Base-by-base conservation (phyloP, 2,113 vertebrate genomes). In the Hucho hucho region DNA sequence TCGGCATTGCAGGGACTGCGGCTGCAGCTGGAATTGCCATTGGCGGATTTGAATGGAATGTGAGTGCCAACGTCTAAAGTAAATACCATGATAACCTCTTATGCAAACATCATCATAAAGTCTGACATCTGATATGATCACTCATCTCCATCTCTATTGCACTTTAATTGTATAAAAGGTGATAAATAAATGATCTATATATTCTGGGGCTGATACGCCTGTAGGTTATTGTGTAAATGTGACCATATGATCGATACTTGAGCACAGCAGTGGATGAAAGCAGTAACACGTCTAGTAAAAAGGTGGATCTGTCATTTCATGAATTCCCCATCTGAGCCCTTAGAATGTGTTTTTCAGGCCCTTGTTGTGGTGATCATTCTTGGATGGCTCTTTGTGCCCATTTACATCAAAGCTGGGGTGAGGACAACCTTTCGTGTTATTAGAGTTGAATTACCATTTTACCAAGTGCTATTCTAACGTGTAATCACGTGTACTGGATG, bases 321-420 rank as follows among this genome's bases (percentile, higher is more conserved):
- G n/a, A 6, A 63, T 46, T 75, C 53, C 4, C 18, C 4, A 7
- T 4, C 53, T 83, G n/a, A 79, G n/a, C 87, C 37, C 37, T 12
- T 43, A 43, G 37, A 9, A 43, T 73, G 4, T 64, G 1, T 43
- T 12, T 89, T 88, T 81, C 90, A 99, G 98, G 97, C 97, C 74
- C 93, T 99, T 75, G 1, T 98, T 64, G 29, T 96, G 1, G 95
- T 98, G 71, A 73, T 96, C 25, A 0, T 98, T 75, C 92, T 99
- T 14, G 97, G 95, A 83, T 99, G 97, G 98, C 0, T 99, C 32
- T 99, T 99, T 87, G 97, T 99, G 12, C 98, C 98, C 1, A 97
- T 98, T 88, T 99, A 99, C 84, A 83, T 98, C 74, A 98, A 95
- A 91, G 95, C 97, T 11, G 97, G 97, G 92, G 97, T 99, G 92